Evolutionary conservation across 2,888 invertebrate genomes (phyloP), one percentile per base, ranked within the genome.

Genomic region (Hybos culiciformis): DNA sequence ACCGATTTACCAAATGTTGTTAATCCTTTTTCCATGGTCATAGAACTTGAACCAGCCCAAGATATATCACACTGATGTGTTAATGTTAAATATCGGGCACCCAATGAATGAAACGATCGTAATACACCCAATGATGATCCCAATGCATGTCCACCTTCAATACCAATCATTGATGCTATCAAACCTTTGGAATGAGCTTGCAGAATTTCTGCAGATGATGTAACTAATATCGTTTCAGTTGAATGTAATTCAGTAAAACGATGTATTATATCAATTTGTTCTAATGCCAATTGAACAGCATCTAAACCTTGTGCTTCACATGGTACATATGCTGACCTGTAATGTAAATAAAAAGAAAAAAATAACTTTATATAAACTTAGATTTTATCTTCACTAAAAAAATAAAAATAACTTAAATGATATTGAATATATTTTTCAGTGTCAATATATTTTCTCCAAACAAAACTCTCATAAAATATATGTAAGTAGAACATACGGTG

Each of bases 11-110:
- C 80, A 57, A 80, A 80, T 48, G 73, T 71, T 5, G 76, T 73
- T 46, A 80, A 68, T 7, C 80, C 80, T 47, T 72, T 72, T 33
- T 74, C 68, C 39, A 60, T 54, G 1, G 75, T 68, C 47, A 78
- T 75, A 39, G 76, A 73, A 39, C 78, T 74, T 8, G 63, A 61
- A 36, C 74, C 73, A 36, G 80, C 80, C 92, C 92, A 92, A 50
- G 86, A 80, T 41, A 86, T 90, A 67, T 90, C 87, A 65, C 92
- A 93, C 54, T 83, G 84, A 67, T 92, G 91, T 41, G 92, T 92
- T 47, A 93, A 74, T 33, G 92, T 92, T 60, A 93, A 77, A 66
- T 90, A 91, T 19, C 80, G 75, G 43, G 86, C 90, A 32, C 92
- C 92, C 40, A 92, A 73, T 48, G 84, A 83, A 66, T 92, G 90